Evolutionary conservation across 1,140 invertebrate species (phyloP), one percentile per base, ranked within the genome.

Genomic region (Brachionus angularis): DNA sequence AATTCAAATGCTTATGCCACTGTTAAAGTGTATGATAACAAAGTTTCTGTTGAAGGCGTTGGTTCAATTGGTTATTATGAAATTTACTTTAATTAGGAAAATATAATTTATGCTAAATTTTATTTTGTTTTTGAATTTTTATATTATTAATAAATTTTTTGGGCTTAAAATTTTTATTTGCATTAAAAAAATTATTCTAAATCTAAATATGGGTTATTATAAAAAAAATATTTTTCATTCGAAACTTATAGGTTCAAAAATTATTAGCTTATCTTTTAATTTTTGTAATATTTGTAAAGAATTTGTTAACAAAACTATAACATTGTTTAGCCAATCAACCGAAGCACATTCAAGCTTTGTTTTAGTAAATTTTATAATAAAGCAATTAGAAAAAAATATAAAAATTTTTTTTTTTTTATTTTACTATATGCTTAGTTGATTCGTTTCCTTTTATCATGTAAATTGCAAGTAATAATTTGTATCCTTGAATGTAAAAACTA

Each of bases 1-100:
- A 58, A 74, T 14, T 73, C 52, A 10, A 73, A 78, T 50, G 74
- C 78, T 5, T 81, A 77, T 73, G 77, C 76, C 5, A 79, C 78
- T 21, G 76, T 78, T 5, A 70, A 75, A 25, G 44, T 81, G 3
- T 77, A 74, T 73, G 33, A 76, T 3, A 72, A 78, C 16, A 49
- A 44, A 29, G 21, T 79, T 50, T 49, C 52, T 2, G 74, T 79
- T 31, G 46, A 70, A 53, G 67, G 67, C 14, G 31, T 70, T 18
- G 67, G 67, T 16, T 12, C 33, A 23, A 53, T 52, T 36, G 67
- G 42, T 18, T 46, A 46, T 33, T 47, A 64, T 64, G 27, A 47
- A 64, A 64, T 64, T 21, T 46, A 64, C 31, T 46, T 64, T 33
- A 12, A 62, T 29, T 5, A 62, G n/a, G n/a, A 39, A 39, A 3